Evolutionary conservation across 2,888 invertebrate species (phyloP).

Genomic region (Hesperia comma): DNA sequence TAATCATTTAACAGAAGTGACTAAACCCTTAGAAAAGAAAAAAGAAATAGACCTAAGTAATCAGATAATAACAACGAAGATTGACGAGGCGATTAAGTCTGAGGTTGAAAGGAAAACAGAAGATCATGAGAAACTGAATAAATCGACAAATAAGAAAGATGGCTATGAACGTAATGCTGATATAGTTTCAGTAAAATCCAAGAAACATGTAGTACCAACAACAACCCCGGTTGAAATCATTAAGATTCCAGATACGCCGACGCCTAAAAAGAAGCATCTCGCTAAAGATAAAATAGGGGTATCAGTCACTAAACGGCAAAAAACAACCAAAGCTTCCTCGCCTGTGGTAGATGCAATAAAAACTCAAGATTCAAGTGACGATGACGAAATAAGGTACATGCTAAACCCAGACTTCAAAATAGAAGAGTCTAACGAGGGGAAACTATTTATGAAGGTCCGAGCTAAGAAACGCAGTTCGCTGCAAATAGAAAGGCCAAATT

Average conservation of each 20-base stretch:
- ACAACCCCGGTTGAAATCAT: constrained; percentile 32
- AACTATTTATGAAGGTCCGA: constrained; percentile 69
- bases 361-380: constrained; percentile 39
- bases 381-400: constrained; percentile 69
- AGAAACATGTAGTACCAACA: constrained; percentile 40
- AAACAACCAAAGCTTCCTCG: constrained; percentile 47
- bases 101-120: constrained; percentile 50
- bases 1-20: constrained; percentile 31
- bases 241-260: constrained; percentile 44
- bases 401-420: constrained; percentile 69
- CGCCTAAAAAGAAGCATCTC: constrained; percentile 46
- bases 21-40: constrained; percentile 37
- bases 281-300: constrained; percentile 60
- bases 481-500: constrained; percentile 72
- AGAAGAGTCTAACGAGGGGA: constrained; percentile 56
- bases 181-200: constrained; percentile 32
- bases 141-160: constrained; percentile 16
- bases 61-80: constrained; percentile 40
- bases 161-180: constrained; percentile 1
- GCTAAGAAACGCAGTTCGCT: constrained; percentile 71
- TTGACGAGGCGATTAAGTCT: constrained; percentile 40
- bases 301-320: constrained; percentile 60
- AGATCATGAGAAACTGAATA: constrained; percentile 39
- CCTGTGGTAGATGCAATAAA: constrained; percentile 45
- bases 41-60: constrained; percentile 33